phyloP scores from a whole-genome alignment of 2,113 vertebrate species.

The Leucopsar rothschildi region DNA sequence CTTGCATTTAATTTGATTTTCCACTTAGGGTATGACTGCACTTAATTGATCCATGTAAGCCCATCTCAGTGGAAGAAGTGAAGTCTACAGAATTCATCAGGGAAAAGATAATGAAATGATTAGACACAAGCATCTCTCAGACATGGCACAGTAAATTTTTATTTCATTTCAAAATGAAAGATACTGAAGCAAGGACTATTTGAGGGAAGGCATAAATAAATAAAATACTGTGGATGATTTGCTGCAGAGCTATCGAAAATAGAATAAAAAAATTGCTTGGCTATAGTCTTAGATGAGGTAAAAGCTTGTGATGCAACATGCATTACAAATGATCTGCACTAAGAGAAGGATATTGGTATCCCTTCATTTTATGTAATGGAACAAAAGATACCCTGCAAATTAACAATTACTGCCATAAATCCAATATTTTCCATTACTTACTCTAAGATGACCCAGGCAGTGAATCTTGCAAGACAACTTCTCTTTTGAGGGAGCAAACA shows the following conservation, averaged over 20 bases:
- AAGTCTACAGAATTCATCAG: constrained; percentile 27
- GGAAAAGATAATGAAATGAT: constrained; percentile 27
- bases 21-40: neutral
- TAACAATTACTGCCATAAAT: neutral
- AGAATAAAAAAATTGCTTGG: neutral
- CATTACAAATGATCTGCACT: neutral
- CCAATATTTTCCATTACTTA: neutral
- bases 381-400: neutral
- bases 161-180: constrained; percentile 25
- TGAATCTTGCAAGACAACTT: neutral
- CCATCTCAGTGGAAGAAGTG: constrained; percentile 1
- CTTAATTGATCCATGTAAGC: constrained; percentile 1
- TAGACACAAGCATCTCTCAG: neutral
- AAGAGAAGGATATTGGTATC: neutral
- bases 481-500: neutral
- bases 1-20: constrained; percentile 38
- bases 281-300: neutral
- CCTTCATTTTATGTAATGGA: neutral
- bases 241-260: neutral
- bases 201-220: neutral
- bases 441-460: neutral
- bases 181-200: neutral
- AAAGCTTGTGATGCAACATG: neutral
- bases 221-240: neutral
- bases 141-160: neutral